These are phyloP conservation scores for Ormyrus thymus DNA, from an alignment of 2,888 invertebrate genomes.

Conservation along the genomic window DNA sequence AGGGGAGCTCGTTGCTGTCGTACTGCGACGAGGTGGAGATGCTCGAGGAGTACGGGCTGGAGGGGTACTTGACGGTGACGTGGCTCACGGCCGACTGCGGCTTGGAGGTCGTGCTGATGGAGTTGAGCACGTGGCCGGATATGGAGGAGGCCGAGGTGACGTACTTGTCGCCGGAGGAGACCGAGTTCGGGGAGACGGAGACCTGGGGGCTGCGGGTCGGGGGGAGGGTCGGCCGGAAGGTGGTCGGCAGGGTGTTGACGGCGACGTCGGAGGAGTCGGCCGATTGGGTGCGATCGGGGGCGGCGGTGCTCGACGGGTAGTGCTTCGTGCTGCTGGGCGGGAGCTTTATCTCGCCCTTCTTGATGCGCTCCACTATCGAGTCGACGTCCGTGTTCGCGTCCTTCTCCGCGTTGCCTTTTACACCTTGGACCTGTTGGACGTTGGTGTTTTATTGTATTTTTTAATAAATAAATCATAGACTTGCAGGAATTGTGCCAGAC, in stretches of 20 bases:
- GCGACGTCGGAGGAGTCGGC: conserved; percentile 33
- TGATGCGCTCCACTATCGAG: conserved; percentile 86
- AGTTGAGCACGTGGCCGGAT: conserved; percentile 67
- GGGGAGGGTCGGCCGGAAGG: conserved; percentile 59
- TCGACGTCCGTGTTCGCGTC: conserved; percentile 84
- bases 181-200: conserved; percentile 69
- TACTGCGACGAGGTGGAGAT: conserved; percentile 28
- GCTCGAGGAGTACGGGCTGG: conserved; percentile 29
- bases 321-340: conserved; percentile 78
- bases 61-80: conserved; percentile 45
- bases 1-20: conserved; percentile 65
- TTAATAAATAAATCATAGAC: not conserved
- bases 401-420: conserved; percentile 84
- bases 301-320: not conserved
- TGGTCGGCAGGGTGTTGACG: conserved; percentile 57
- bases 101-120: conserved; percentile 58
- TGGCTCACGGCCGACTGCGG: conserved; percentile 15
- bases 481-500: not conserved
- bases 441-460: not conserved
- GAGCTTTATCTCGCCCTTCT: conserved; percentile 87
- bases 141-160: conserved; percentile 71
- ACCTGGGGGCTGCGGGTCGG: conserved; percentile 60
- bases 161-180: conserved; percentile 70
- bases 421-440: conserved; percentile 81
- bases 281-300: conserved; percentile 6